Base-by-base conservation (phyloP, 30 jellyfish, hydroid and myxozoan species). In the Haliclystus octoradiatus region DNA sequence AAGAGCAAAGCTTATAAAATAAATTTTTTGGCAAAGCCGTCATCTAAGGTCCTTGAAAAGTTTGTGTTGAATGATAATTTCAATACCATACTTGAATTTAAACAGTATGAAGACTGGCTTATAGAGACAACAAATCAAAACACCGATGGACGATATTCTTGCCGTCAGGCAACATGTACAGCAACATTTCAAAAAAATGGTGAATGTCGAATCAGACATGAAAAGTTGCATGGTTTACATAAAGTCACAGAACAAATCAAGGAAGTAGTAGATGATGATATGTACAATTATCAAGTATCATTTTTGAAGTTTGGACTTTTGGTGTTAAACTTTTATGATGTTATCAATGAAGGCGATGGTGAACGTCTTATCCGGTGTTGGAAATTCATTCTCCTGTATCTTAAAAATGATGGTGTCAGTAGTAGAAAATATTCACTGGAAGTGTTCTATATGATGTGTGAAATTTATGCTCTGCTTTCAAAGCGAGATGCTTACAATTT, bases 241-340 rank as follows among this genome's bases (percentile, higher is more conserved):
- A 49, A 26, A 25, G 67, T 15, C 29, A 26, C 29, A 28, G 28
- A 26, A 22, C 33, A 14, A 29, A 49, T 1, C 2, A 0, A 69
- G 14, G 0, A 15, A 24, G 2, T n/a, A 69, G 13, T 35, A 2
- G 51, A 31, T 53, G 83, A 72, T 72, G 83, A 72, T 61, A 72
- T 72, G 78, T 69, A 35, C 27, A 69, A 69, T 34, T 69, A 69
- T 50, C 78, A 69, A 46, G 30, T 67, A 28, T 34, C 83, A 4
- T 31, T 72, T 9, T 52, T 53, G 67, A 63, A 72, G 27, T 4
- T 2, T 15, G 70, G 69, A 2, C n/a, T 66, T 27, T 2, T 66
- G 63, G 7, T 4, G 2, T n/a, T 13, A 23, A 66, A 66, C 34
- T 34, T 66, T 40, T 15, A 2, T 33, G 76, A 66, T 35, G 69